Evolutionary conservation across 2,888 invertebrate genomes (phyloP), one percentile per base, ranked within the genome.

Genomic region (Lithophane leautieri): DNA sequence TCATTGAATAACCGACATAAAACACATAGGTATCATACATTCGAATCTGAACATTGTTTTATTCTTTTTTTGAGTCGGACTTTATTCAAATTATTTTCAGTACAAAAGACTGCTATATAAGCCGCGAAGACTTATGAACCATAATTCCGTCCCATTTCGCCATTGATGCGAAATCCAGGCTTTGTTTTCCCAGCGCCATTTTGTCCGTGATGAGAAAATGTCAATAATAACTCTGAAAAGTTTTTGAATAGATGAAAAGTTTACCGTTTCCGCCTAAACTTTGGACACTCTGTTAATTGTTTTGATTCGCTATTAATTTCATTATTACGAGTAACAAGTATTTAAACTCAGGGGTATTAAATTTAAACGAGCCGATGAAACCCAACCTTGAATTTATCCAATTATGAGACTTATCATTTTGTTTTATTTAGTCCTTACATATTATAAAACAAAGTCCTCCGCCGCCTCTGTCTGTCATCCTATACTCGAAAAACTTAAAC

Each of bases 101-200:
- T 58, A 66, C 58, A 70, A 75, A 40, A 50, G 34, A 67, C 34
- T 50, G 47, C n/a, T 63, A 52, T 50, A 72, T 47, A 70, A 82
- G 44, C 70, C 60, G n/a, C 34, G 7, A 67, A 72, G 70, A 79
- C 71, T 82, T 75, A 78, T 71, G 76, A 78, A 73, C 78, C 69
- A 84, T 85, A 86, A 86, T 78, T 75, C 70, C 68, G 73, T 78
- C 73, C 82, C 79, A 82, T 73, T 81, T 81, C 73, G 80, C 79
- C 73, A 73, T 74, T 83, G 76, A 79, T 82, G 70, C 73, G 71
- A 87, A 86, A 84, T 82, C 74, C 81, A 71, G 73, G 81, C 83
- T 87, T 88, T 90, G 87, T 90, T 89, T 84, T 82, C 76, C 72
- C 70, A 69, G 70, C 78, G 56, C 80, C 76, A 84, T 85, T 88